phyloP scores from a whole-genome alignment of 2,113 vertebrate genomes.

The Campylorhamphus procurvoides region DNA sequence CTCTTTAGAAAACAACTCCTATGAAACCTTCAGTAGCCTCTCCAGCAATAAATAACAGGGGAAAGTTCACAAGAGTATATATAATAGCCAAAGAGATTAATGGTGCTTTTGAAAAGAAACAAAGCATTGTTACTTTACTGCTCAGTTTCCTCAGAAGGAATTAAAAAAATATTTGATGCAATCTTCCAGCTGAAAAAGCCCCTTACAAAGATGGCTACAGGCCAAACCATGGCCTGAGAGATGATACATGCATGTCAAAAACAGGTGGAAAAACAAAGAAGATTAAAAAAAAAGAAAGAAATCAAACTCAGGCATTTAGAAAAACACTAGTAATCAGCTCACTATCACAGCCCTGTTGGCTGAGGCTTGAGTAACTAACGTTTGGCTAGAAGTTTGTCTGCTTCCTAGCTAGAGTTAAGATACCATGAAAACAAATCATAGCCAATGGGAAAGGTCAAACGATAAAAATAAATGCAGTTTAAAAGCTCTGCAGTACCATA shows the following conservation, averaged over 20 bases:
- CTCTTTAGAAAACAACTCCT: neutral
- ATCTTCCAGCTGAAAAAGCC: neutral
- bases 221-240: neutral
- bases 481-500: neutral
- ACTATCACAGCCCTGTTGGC: neutral
- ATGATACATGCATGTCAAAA: neutral
- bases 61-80: neutral
- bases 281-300: neutral
- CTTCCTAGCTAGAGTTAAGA: conserved; percentile 18
- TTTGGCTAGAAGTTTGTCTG: neutral
- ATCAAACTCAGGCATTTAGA: neutral
- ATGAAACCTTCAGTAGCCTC: neutral
- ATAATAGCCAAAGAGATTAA: neutral
- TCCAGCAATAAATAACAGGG: neutral
- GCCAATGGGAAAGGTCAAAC: conserved; percentile 26
- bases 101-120: neutral
- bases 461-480: conserved; percentile 19
- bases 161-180: neutral
- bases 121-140: neutral
- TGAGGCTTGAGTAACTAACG: neutral
- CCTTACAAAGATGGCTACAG: neutral
- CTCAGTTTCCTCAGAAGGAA: neutral
- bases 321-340: neutral
- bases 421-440: conserved; percentile 21
- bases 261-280: neutral